phyloP scores from a whole-genome alignment of 2,888 invertebrate species.

The Odontocolon sp. region DNA sequence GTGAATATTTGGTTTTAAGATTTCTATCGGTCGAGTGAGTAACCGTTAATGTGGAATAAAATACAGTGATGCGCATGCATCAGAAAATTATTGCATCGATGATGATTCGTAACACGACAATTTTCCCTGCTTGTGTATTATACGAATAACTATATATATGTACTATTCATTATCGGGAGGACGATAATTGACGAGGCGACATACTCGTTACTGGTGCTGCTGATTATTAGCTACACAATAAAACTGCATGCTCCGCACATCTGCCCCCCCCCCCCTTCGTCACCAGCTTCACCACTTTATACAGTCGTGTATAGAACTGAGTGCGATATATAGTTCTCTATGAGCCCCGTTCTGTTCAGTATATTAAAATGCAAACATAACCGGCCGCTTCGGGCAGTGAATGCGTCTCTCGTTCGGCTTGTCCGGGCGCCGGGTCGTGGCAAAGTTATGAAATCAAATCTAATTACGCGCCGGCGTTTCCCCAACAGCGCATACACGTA shows the following conservation, averaged over 20 bases:
- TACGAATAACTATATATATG: slow-evolving; percentile 24
- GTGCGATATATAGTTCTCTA: slow-evolving; percentile 48
- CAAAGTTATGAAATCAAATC: slow-evolving; percentile 76
- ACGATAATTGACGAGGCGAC: slow-evolving; percentile 71
- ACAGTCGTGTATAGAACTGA: slow-evolving; percentile 53
- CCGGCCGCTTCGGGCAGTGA: slow-evolving; percentile 68
- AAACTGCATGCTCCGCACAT: slow-evolving; percentile 49
- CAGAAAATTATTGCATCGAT: slow-evolving; percentile 18
- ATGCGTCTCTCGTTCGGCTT: slow-evolving; percentile 71
- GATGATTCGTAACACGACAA: slow-evolving; percentile 33
- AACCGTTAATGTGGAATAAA: background rate
- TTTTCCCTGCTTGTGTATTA: background rate
- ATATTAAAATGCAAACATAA: slow-evolving; percentile 77
- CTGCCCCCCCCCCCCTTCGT: slow-evolving; percentile 12
- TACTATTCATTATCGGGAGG: slow-evolving; percentile 69
- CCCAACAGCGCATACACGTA: slow-evolving; percentile 43
- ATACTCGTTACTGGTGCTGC: slow-evolving; percentile 67
- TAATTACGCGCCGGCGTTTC: slow-evolving; percentile 74
- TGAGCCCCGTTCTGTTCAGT: slow-evolving; percentile 55
- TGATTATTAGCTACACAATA: slow-evolving; percentile 69
- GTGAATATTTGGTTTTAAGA: slow-evolving; percentile 22
- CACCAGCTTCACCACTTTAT: background rate
- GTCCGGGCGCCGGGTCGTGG: slow-evolving; percentile 66
- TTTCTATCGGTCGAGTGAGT: slow-evolving; percentile 30
- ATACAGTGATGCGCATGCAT: no score